Evolutionary conservation across 2,888 invertebrate species (phyloP), one percentile per base, ranked within the genome.

Genomic region (Leptopilina myrica): DNA sequence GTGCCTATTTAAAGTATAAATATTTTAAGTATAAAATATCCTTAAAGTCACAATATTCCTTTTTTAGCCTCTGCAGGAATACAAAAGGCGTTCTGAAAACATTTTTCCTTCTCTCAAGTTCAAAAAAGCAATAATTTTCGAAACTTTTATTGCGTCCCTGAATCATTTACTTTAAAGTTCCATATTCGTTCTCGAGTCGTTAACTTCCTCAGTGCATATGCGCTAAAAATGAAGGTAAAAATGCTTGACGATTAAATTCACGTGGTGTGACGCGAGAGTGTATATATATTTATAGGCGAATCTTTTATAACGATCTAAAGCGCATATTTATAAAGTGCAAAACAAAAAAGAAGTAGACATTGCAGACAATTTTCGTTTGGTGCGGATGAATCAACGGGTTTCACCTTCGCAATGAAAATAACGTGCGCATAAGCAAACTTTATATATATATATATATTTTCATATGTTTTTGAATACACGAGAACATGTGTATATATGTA

Each of bases 321-420:
- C 20, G 49, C 49, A 49, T 49, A 49, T 49, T 49, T 49, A 69
- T 69, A 69, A 69, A 53, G 14, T 69, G 20, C 49, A 69, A 67
- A 12, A 53, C 43, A 69, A 69, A 59, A 59, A 49, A 69, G 43
- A 11, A 40, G 66, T 43, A 53, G 49, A 69, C 53, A 12, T 49
- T 69, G 69, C 53, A 69, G 26, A 69, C 69, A 69, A 69, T 69
- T 69, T 69, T 69, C 8, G 69, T 67, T 12, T 46, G n/a, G 69
- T 53, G 20, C 20, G 11, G 53, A 49, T 69, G 69, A 69, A 49
- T 69, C 69, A 69, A 20, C 49, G 69, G 49, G 49, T 49, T 69
- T 69, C 12, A 69, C 69, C 69, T 69, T 69, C 69, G 15, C 46
- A 67, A 12, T 67, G 43, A 67, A 67, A 67, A 49, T 67, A 67